A percentile compares a stretch with the other conserved stretches of the same genome.
Conservation (phyloP, 2,113 vertebrate genomes). For the Mustelus asterias region DNA sequence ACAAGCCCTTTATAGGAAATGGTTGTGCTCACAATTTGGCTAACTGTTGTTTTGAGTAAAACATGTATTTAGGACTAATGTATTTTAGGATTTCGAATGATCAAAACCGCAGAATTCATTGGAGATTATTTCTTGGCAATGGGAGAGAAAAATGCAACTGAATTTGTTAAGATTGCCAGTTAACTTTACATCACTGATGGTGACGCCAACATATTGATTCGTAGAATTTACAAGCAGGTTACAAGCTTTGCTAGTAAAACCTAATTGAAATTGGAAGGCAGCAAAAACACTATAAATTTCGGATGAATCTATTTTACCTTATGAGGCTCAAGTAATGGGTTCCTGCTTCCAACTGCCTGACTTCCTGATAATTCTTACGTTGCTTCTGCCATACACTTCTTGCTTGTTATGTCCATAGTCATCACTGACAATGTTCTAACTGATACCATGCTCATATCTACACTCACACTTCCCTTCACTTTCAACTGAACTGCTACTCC, state of each 20-base stretch:
- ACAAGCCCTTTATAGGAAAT: neutral
- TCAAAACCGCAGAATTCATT: neutral
- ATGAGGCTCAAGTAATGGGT: neutral
- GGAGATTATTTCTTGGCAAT: neutral
- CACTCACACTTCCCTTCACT: no score
- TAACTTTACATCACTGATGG: neutral
- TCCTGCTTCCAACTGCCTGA: neutral
- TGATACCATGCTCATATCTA: neutral
- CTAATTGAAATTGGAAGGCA: neutral
- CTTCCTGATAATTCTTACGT: neutral
- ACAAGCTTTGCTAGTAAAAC: slow-evolving; percentile 3
- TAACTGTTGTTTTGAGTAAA: neutral
- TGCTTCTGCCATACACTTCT: neutral
- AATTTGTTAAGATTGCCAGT: neutral
- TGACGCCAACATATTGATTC: neutral
- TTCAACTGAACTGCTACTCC: no score
- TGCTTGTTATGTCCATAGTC: neutral
- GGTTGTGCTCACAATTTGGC: neutral
- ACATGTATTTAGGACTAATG: neutral
- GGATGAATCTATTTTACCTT: neutral
- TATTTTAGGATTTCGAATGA: neutral
- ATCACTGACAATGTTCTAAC: neutral
- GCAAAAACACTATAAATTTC: neutral
- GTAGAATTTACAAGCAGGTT: slow-evolving; percentile 14
- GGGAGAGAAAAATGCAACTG: neutral